A percentile compares a stretch with the other conserved stretches of the same genome.
Evolutionary conservation across 2,888 invertebrate genomes (phyloP).

Genomic region (Ormyrus rosae): DNA sequence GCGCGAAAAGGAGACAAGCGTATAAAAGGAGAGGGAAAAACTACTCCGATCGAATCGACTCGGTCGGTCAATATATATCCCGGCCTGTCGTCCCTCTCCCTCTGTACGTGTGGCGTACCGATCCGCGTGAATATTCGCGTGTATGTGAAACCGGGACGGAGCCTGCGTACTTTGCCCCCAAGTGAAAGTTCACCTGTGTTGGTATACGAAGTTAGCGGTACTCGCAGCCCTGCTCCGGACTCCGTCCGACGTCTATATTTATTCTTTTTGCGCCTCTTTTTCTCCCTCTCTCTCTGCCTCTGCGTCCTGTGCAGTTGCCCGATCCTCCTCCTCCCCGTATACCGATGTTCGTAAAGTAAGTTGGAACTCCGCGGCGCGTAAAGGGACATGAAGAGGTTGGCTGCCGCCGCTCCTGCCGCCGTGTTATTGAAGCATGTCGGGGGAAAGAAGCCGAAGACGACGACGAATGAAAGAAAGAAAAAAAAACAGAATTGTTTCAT

Average conservation of each 20-base stretch:
- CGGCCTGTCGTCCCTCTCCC: conserved; percentile 16
- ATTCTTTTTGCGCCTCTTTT: conserved; percentile 22
- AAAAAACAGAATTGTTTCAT: conserved; percentile 51
- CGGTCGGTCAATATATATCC: conserved; percentile 44
- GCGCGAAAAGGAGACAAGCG: conserved; percentile 23
- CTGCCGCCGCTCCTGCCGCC: not conserved
- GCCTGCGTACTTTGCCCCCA: conserved; percentile 19
- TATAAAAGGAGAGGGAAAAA: conserved; percentile 3
- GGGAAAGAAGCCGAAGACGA: conserved; percentile 10
- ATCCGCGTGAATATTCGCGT: not conserved
- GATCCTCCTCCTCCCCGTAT: not conserved
- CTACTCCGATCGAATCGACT: conserved; percentile 32
- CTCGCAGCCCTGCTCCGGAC: not conserved
- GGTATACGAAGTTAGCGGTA: conserved; percentile 47
- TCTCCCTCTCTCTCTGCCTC: not conserved
- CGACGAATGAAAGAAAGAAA: not conserved
- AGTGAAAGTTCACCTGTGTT: conserved; percentile 52
- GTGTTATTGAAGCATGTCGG: conserved; percentile 41
- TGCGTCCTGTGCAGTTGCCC: not conserved
- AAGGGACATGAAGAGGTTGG: conserved; percentile 53
- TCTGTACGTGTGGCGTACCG: not conserved
- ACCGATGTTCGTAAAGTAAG: conserved; percentile 52
- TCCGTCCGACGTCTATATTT: conserved; percentile 37
- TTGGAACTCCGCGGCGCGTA: conserved; percentile 53
- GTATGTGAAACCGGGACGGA: not conserved